These are phyloP conservation scores for Lasioglossum calceatum DNA, from an alignment of 2,888 invertebrate species.

Conservation along the genomic window DNA sequence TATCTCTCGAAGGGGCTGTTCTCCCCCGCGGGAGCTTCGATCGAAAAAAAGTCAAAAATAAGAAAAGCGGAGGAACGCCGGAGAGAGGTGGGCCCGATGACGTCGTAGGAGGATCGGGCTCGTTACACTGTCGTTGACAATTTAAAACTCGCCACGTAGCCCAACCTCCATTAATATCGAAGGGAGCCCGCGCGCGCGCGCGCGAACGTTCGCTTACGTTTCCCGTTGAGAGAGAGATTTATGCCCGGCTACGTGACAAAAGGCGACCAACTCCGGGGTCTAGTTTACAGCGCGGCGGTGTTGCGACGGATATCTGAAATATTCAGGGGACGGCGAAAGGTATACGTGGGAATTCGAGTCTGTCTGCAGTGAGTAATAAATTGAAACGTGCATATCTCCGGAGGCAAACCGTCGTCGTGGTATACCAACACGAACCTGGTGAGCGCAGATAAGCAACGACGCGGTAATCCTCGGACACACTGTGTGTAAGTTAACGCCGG, in stretches of 20 bases:
- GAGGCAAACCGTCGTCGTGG: constrained; percentile 69
- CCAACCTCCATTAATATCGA: constrained; percentile 51
- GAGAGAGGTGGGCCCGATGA: neutral
- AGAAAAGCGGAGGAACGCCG: neutral
- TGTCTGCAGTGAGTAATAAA: constrained; percentile 75
- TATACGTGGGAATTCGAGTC: constrained; percentile 60
- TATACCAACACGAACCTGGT: constrained; percentile 74
- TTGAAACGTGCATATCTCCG: constrained; percentile 79
- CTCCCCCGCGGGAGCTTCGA: neutral
- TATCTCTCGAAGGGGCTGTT: neutral
- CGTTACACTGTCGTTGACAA: constrained; percentile 39
- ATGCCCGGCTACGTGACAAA: constrained; percentile 54
- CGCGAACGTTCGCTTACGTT: constrained; percentile 32
- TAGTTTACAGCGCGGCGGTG: constrained; percentile 48
- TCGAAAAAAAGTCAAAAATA: neutral
- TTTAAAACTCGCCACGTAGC: constrained; percentile 50
- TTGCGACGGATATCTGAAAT: constrained; percentile 62
- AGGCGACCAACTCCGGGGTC: constrained; percentile 48
- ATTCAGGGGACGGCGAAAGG: constrained; percentile 56
- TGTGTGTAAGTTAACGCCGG: constrained; percentile 82
- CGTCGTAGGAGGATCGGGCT: neutral
- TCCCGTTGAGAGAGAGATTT: constrained; percentile 42
- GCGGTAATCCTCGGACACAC: constrained; percentile 81
- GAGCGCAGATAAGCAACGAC: constrained; percentile 81
- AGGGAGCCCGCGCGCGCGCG: neutral